phyloP scores from a whole-genome alignment of 2,888 invertebrate genomes.

The Yponomeuta sedellus region DNA sequence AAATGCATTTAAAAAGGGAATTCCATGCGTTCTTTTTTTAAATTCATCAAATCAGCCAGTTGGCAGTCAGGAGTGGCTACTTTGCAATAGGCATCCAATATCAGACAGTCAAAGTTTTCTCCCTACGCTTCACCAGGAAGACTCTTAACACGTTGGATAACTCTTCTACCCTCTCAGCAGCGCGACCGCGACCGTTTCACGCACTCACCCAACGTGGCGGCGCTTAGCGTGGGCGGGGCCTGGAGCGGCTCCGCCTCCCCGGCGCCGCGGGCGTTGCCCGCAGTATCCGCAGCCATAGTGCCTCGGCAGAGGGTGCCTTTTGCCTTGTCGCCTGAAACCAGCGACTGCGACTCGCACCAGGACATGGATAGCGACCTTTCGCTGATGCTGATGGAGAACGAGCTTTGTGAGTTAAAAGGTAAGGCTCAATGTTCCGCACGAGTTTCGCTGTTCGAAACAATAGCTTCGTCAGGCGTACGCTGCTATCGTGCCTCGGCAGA shows the following conservation, averaged over 20 bases:
- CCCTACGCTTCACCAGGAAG: too few relatives aligned
- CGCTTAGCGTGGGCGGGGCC: constrained; percentile 52
- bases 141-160: too few relatives aligned
- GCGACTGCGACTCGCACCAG: constrained; percentile 93
- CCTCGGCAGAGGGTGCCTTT: constrained; percentile 73
- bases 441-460: too few relatives aligned
- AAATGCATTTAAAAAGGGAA: too few relatives aligned
- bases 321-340: constrained; percentile 93
- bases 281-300: constrained; percentile 27
- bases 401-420: constrained; percentile 66
- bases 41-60: too few relatives aligned
- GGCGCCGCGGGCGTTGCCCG: constrained; percentile 31
- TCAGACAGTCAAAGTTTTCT: too few relatives aligned
- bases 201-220: constrained; percentile 71
- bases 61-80: too few relatives aligned
- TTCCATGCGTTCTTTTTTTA: too few relatives aligned
- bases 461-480: constrained; percentile 32
- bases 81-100: too few relatives aligned
- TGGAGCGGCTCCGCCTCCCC: constrained; percentile 60
- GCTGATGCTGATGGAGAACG: constrained; percentile 83
- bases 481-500: constrained; percentile 2
- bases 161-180: constrained; percentile 27
- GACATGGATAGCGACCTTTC: constrained; percentile 91
- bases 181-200: constrained; percentile 75
- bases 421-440: constrained; percentile 19